phyloP scores from a whole-genome alignment of 92 coral and sea anemone species.

The Isaurus tuberculatus region DNA sequence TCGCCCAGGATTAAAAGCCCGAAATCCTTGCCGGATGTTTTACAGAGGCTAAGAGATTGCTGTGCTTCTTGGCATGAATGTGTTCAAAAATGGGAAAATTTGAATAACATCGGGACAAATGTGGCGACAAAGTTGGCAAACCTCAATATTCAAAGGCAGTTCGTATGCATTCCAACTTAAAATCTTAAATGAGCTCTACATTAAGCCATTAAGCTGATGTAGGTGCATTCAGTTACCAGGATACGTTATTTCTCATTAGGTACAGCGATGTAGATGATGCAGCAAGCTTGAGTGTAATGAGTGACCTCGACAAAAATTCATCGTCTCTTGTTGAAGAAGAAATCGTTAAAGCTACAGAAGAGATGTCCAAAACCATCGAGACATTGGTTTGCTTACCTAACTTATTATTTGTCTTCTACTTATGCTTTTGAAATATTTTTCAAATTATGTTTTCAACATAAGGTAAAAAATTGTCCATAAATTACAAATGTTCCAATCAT shows the following conservation, averaged over 20 bases:
- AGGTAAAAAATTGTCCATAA: not conserved
- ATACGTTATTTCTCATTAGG: conserved; percentile 9
- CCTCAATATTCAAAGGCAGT: conserved; percentile 88
- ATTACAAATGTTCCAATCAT: not conserved
- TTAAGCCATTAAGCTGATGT: too few relatives aligned
- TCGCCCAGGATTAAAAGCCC: conserved; percentile 70
- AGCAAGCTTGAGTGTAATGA: conserved; percentile 50
- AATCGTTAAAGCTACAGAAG: conserved; percentile 74
- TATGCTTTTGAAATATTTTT: not conserved
- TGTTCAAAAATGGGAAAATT: conserved; percentile 81
- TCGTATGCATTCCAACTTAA: conserved; percentile 35
- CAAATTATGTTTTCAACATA: not conserved
- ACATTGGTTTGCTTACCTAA: conserved; percentile 42
- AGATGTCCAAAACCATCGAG: conserved; percentile 76
- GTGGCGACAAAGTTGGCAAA: conserved; percentile 90
- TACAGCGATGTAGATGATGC: conserved; percentile 58
- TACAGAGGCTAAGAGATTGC: conserved; percentile 77
- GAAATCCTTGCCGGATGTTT: conserved; percentile 69
- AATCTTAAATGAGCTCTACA: not conserved
- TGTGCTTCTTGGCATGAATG: conserved; percentile 89
- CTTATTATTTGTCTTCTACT: too few relatives aligned
- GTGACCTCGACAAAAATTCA: conserved; percentile 55
- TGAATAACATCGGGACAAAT: conserved; percentile 71
- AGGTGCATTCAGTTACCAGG: conserved; percentile 14
- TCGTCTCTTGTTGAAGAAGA: conserved; percentile 68